Base-by-base conservation (phyloP, 1,140 invertebrate genomes). In the Sycobia sp. region DNA sequence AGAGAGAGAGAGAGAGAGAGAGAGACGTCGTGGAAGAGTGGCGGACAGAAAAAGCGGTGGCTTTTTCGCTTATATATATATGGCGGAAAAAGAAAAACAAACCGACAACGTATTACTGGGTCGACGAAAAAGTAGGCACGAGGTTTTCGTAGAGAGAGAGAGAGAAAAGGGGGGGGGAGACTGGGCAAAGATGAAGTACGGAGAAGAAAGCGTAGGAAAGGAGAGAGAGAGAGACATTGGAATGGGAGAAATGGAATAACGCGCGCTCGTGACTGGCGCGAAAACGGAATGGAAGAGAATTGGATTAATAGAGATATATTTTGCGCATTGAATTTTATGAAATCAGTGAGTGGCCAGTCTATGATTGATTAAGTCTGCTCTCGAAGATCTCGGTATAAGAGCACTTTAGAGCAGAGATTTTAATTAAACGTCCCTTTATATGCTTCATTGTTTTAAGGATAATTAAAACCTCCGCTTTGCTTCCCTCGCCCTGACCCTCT, bases 281-380 rank as follows among this genome's bases (percentile, higher is more conserved):
- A n/a, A n/a, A n/a, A n/a, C n/a, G n/a, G n/a, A n/a, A n/a, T n/a
- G n/a, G n/a, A 13, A 56, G 41, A 50, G 7, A 54, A 54, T 61
- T 25, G 59, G 50, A 61, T 54, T 54, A 61, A 54, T 46, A 46
- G 49, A 54, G 39, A 46, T 61, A 61, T 61, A 61, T 32, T 53
- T 43, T 36, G 58, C 18, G 25, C 47, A 23, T 53, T 60, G 22
- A 61, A 38, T 54, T 54, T 61, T 41, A 41, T 54, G 16, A 54
- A 61, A 61, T 36, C 50, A 43, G 27, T n/a, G n/a, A 60, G 59
- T 27, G 41, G 22, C 39, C 39, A 18, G 25, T 23, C 41, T 3
- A 20, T 61, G 50, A 61, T 61, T 61, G 59, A 61, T 61, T 54
- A 54, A 53, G 59, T 54, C 54, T 46, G 54, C 59, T 54, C 58